Evolutionary conservation across 2,797 vertebrate genomes (phyloP), one percentile per base, ranked within the genome.

Genomic region (Bryconaethiops microstoma): DNA sequence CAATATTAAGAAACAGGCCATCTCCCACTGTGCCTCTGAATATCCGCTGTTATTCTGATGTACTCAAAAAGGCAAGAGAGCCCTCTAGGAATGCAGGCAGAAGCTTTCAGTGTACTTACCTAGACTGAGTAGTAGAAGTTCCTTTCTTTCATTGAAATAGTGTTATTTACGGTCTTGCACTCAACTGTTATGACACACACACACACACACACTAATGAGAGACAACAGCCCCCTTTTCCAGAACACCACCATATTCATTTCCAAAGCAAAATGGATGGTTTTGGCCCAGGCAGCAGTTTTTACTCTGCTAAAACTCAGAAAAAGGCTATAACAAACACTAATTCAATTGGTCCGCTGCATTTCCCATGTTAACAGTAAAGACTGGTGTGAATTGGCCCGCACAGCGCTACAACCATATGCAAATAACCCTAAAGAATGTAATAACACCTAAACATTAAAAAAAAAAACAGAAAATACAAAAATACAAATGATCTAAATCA

Each of bases 301-400:
- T 48, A 71, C 57, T 76, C n/a, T 4, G 23, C 55, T 74, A 74
- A 65, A 83, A 76, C 52, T 71, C 65, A 83, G 25, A 72, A 79
- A 29, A 71, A 76, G 5, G 17, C 19, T 21, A 54, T 21, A 54
- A 82, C 75, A 50, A 48, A 16, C 68, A 77, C 21, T 63, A 57
- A 71, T 29, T 71, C 25, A 45, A 69, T 78, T 84, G 70, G 82
- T 84, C 82, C 74, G 35, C 48, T 68, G 42, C 23, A 57, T 45
- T 67, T 52, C 64, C 29, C 16, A 78, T 35, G 62, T 78, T 68
- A 25, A 59, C 67, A 19, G n/a, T 12, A 40, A 55, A 72, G 74
- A 77, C 39, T 3, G 16, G 16, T 40, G 2, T 21, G 19, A 19
- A 7, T 12, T 7, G 69, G 17, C 35, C 23, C 16, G 14, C 17